Evolutionary conservation across 23 tunicate genomes (phyloP).

Genomic region (Halocynthia aurantium): DNA sequence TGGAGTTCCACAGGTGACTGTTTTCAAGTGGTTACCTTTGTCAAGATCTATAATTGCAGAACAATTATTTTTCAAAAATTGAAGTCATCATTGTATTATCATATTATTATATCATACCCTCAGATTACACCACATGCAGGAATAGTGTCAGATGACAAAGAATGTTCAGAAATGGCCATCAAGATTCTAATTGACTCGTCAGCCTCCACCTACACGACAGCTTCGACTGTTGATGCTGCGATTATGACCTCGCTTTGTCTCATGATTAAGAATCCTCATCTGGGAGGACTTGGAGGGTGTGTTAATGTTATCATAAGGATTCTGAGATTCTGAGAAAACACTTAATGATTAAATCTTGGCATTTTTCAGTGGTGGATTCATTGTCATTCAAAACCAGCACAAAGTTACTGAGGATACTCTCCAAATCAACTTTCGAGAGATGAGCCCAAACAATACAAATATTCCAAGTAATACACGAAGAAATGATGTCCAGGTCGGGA

Average conservation of each 20-base stretch:
- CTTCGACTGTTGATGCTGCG: constrained; percentile 62
- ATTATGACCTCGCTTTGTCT: constrained; percentile 57
- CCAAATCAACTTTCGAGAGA: constrained; percentile 62
- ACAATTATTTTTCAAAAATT: neutral
- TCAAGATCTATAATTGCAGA: neutral
- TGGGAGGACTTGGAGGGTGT: constrained; percentile 83
- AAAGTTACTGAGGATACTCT: constrained; percentile 22
- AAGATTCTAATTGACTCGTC: constrained; percentile 13
- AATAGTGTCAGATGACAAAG: constrained; percentile 29
- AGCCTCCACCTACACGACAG: constrained; percentile 2
- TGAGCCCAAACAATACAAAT: constrained; percentile 17
- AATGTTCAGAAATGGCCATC: constrained; percentile 44
- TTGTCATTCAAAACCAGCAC: constrained; percentile 61
- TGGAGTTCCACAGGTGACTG: constrained; percentile 67
- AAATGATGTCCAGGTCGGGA: constrained; percentile 14
- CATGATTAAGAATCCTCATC: constrained; percentile 60
- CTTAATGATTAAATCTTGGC: neutral
- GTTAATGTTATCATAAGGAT: neutral
- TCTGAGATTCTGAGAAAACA: neutral
- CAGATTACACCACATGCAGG: constrained; percentile 76
- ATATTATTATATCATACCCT: neutral
- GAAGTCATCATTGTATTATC: neutral
- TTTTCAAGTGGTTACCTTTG: neutral
- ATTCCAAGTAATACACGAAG: neutral
- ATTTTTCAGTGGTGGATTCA: constrained; percentile 74